Conservation (phyloP, 2,113 vertebrate genomes). For the Speoplatyrhinus poulsoni region DNA sequence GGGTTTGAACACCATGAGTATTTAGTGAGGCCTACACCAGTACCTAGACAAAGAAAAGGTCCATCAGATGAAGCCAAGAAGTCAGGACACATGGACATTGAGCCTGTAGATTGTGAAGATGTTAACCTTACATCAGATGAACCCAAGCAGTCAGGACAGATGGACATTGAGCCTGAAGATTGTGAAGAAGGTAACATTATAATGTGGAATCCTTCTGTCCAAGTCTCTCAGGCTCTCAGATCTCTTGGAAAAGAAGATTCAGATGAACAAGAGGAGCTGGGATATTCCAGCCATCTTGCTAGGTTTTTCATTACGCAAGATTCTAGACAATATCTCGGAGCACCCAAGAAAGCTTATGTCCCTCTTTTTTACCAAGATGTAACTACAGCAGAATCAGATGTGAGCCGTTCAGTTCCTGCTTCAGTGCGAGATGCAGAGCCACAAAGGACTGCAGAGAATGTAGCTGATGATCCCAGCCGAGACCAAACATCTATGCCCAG, state of each 20-base stretch:
- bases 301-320: slow-evolving; percentile 55
- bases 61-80: slow-evolving; percentile 5
- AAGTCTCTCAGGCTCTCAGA: background rate
- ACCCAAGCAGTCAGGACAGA: slow-evolving; percentile 2
- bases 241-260: slow-evolving; percentile 1
- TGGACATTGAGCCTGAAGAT: background rate
- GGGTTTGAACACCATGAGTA: slow-evolving; percentile 28
- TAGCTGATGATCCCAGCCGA: slow-evolving; percentile 34
- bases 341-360: slow-evolving; percentile 33
- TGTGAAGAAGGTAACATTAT: too few relatives aligned
- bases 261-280: slow-evolving; percentile 13
- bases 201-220: too few relatives aligned
- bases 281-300: slow-evolving; percentile 25
- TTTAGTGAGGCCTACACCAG: slow-evolving; percentile 21
- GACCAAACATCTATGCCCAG: slow-evolving; percentile 30
- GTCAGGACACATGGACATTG: too few relatives aligned
- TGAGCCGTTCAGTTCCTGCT: background rate
- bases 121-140: background rate
- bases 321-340: slow-evolving; percentile 24
- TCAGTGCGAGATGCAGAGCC: background rate
- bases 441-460: slow-evolving; percentile 30
- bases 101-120: too few relatives aligned
- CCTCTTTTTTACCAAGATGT: slow-evolving; percentile 30
- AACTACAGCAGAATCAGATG: background rate
- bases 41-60: slow-evolving; percentile 43